Evolutionary conservation across 2,797 vertebrate genomes (phyloP).

Genomic region (Myotis vivesi): DNA sequence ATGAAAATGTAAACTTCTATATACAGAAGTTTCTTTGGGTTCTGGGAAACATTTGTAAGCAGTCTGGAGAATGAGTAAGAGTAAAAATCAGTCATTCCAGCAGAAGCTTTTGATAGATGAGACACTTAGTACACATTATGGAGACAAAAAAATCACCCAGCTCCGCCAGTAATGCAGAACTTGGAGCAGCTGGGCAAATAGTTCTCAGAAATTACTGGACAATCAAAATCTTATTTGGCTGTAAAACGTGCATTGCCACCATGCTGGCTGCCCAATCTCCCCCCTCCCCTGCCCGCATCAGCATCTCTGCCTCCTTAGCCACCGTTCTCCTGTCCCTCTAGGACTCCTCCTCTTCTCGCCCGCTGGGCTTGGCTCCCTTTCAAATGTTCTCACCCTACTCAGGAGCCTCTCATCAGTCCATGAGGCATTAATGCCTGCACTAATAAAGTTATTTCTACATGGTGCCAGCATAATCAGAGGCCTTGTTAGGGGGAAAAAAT

Average conservation of each 20-base stretch:
- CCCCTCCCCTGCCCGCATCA: neutral
- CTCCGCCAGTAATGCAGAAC: neutral
- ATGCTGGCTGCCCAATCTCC: fast-evolving
- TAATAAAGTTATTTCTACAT: neutral
- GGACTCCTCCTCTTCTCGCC: neutral
- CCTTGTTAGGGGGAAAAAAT: neutral
- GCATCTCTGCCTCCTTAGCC: neutral
- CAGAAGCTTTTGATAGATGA: slow-evolving; percentile 47
- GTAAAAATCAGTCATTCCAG: slow-evolving; percentile 20
- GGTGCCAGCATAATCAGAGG: slow-evolving; percentile 50
- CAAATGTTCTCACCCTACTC: neutral
- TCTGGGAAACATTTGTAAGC: slow-evolving; percentile 29
- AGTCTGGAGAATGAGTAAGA: neutral
- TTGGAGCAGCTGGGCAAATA: slow-evolving; percentile 14
- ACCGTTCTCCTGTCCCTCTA: neutral
- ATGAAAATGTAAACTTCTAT: neutral
- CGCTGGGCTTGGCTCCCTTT: neutral
- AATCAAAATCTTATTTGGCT: slow-evolving; percentile 32
- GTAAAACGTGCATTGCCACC: neutral
- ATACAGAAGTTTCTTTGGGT: neutral
- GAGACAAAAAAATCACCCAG: neutral
- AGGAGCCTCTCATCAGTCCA: neutral
- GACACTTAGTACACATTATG: neutral
- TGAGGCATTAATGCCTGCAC: neutral
- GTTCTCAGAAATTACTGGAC: slow-evolving; percentile 44